Conservation (phyloP, 92 coral and sea anemone species). For the Umimayanthus kanabou region DNA sequence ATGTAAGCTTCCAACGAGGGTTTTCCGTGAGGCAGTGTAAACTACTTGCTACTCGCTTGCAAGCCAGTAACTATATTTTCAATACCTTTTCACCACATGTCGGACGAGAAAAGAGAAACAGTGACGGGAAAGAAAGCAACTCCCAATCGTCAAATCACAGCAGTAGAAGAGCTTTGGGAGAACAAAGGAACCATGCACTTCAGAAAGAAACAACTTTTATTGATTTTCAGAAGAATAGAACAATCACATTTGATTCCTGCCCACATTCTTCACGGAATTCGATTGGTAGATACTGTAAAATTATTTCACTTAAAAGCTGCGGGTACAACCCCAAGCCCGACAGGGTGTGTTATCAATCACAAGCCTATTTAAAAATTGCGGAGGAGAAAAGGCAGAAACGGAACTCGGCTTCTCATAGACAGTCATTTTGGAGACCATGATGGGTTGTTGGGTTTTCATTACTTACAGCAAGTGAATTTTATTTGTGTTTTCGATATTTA, state of each 20-base stretch:
- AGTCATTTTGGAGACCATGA: background rate
- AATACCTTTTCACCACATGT: slow-evolving; percentile 21
- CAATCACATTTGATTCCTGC: background rate
- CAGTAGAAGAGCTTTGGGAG: background rate
- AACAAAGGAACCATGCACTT: background rate
- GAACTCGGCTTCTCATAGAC: background rate
- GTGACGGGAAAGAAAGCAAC: slow-evolving; percentile 2
- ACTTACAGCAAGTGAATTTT: too few relatives aligned
- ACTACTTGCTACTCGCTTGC: slow-evolving; percentile 62
- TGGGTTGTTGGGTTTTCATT: background rate
- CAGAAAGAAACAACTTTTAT: background rate
- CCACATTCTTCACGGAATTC: background rate
- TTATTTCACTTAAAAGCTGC: background rate
- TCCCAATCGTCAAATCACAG: background rate
- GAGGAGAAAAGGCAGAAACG: background rate
- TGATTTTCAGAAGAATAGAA: background rate
- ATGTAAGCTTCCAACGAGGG: slow-evolving; percentile 57
- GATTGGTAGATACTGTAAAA: background rate
- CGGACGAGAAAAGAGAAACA: background rate
- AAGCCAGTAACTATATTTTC: slow-evolving; percentile 61
- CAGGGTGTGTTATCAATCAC: background rate
- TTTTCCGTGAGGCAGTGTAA: slow-evolving; percentile 59
- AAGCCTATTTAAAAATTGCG: background rate
- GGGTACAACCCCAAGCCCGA: background rate
- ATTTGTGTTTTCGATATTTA: too few relatives aligned